These are phyloP conservation scores for Chlorops oryzae DNA, from an alignment of 1,140 invertebrate genomes.

Conservation along the genomic window DNA sequence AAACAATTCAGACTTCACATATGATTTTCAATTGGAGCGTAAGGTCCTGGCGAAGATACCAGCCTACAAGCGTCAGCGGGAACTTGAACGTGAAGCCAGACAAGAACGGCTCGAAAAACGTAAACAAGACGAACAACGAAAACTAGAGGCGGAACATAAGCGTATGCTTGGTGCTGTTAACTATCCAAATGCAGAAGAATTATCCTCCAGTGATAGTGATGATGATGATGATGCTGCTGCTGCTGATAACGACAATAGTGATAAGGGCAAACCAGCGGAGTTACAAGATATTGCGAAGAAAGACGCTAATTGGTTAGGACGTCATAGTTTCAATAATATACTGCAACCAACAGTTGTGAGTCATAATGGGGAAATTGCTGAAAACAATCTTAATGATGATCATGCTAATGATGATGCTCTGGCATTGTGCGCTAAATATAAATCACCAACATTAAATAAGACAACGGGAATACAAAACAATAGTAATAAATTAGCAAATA, in stretches of 20 bases:
- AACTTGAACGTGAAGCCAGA: constrained; percentile 54
- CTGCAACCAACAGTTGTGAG: constrained; percentile 37
- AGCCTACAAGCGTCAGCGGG: constrained; percentile 60
- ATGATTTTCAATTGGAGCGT: constrained; percentile 67
- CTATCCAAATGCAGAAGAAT: constrained; percentile 51
- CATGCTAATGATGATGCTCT: too few species aligned
- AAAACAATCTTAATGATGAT: constrained; percentile 1
- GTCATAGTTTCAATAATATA: constrained; percentile 38
- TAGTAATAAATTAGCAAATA: constrained; percentile 20
- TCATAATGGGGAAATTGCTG: constrained; percentile 3
- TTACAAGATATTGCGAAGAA: constrained; percentile 4
- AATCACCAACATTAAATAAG: too few species aligned
- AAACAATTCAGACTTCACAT: constrained; percentile 50
- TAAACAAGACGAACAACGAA: constrained; percentile 51
- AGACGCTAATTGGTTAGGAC: constrained; percentile 1
- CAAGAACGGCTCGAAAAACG: constrained; percentile 53
- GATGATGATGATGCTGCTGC: constrained; percentile 18
- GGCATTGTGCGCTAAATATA: too few species aligned
- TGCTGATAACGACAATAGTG: not conserved
- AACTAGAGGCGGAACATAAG: constrained; percentile 52
- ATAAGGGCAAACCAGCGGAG: not conserved
- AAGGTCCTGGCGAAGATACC: constrained; percentile 63
- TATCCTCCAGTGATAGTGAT: constrained; percentile 28
- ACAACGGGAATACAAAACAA: too few species aligned
- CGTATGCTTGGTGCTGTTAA: constrained; percentile 54